phyloP scores from a whole-genome alignment of 2,797 vertebrate species.

The Bothrops alternatus region DNA sequence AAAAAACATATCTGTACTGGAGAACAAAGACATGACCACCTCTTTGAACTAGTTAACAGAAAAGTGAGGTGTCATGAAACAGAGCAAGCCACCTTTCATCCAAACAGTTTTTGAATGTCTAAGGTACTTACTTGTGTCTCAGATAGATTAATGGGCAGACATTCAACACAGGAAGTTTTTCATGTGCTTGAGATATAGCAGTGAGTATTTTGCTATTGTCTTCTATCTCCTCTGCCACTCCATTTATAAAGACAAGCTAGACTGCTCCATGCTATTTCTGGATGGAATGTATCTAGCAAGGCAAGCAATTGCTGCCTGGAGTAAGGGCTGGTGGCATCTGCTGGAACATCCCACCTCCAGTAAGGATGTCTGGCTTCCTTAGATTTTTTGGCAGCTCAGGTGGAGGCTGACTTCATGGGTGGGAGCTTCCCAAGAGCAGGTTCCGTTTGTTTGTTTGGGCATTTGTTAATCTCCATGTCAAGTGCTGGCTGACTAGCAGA shows the following conservation, averaged over 20 bases:
- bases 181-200: neutral
- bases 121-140: neutral
- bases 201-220: neutral
- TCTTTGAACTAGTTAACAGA: neutral
- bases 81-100: neutral
- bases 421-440: constrained; percentile 48
- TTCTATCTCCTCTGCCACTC: neutral
- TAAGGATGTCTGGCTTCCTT: constrained; percentile 10
- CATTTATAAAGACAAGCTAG: neutral
- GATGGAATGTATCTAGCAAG: neutral
- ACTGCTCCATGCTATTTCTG: neutral
- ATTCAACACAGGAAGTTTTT: neutral
- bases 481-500: constrained; percentile 32
- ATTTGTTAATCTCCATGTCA: constrained; percentile 45
- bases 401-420: neutral
- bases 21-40: neutral
- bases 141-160: neutral
- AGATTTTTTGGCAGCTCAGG: neutral
- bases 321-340: neutral
- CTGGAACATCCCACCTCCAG: neutral
- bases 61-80: neutral
- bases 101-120: neutral
- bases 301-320: neutral
- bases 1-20: neutral
- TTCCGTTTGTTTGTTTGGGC: constrained; percentile 57